A percentile compares a stretch with the other conserved stretches of the same genome.
phyloP scores from a whole-genome alignment of 2,888 invertebrate genomes.

The Hemicrepidius hirtus region DNA sequence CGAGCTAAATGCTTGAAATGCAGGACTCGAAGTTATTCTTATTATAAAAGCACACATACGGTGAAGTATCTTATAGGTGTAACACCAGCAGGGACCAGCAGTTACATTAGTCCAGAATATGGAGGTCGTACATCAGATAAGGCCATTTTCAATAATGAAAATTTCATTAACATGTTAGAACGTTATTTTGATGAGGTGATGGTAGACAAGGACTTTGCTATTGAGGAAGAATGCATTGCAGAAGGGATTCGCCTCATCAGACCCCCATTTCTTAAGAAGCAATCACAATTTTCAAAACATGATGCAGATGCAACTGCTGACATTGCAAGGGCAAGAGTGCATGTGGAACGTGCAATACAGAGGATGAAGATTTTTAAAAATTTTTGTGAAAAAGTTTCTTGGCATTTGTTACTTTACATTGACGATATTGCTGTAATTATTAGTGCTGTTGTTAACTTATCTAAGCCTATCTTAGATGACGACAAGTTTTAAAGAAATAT shows the following conservation, averaged over 20 bases:
- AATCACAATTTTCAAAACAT: not conserved
- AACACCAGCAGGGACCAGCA: not conserved
- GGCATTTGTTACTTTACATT: not conserved
- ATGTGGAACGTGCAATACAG: not conserved
- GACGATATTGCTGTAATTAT: not conserved
- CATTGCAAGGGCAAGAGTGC: too few species aligned
- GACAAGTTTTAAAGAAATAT: too few species aligned
- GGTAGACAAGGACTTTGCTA: slow-evolving; percentile 9
- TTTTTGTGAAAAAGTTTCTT: not conserved
- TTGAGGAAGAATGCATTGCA: slow-evolving; percentile 11
- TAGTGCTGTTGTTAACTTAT: not conserved
- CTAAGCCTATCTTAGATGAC: too few species aligned
- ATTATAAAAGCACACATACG: not conserved
- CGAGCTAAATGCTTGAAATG: slow-evolving; percentile 1
- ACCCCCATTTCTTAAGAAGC: slow-evolving; percentile 9
- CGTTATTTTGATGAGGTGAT: slow-evolving; percentile 8
- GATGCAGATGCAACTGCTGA: not conserved
- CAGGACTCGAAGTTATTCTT: not conserved
- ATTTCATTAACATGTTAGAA: too few species aligned
- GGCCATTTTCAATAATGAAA: too few species aligned
- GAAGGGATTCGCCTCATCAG: not conserved
- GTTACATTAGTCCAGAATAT: slow-evolving; percentile 4
- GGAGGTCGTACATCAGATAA: slow-evolving; percentile 17
- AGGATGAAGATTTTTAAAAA: not conserved
- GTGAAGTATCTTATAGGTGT: not conserved